Conservation (phyloP, 2,113 vertebrate genomes). For the Plotosus lineatus region DNA sequence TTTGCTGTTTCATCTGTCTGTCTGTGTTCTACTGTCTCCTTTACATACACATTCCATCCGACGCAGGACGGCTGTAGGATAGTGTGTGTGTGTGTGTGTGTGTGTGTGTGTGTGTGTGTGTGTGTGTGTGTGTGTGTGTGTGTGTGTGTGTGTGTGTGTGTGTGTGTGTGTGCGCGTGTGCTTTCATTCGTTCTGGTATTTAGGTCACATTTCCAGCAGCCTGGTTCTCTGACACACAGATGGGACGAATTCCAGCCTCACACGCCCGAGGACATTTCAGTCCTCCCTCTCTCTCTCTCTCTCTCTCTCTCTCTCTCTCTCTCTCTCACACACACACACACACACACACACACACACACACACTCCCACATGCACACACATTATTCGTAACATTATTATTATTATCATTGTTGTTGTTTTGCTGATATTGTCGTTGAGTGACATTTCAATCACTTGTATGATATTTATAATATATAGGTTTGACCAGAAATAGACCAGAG, state of each 20-base stretch:
- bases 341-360: background rate
- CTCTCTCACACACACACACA: background rate
- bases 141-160: slow-evolving; percentile 29
- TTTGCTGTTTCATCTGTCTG: slow-evolving; percentile 13
- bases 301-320: background rate
- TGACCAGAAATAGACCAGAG: background rate
- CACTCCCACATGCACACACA: background rate
- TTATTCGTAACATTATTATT: background rate
- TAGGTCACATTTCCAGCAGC: slow-evolving; percentile 54
- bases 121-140: slow-evolving; percentile 6
- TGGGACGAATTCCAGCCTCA: slow-evolving; percentile 26
- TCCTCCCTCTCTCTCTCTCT: slow-evolving; percentile 4
- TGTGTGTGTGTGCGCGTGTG: slow-evolving; percentile 34
- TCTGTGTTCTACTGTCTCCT: background rate
- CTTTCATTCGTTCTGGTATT: slow-evolving; percentile 50
- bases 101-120: slow-evolving; percentile 17
- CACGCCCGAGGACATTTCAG: slow-evolving; percentile 25
- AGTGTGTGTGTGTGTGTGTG: background rate
- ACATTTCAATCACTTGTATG: background rate
- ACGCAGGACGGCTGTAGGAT: slow-evolving; percentile 9
- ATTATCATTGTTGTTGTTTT: background rate
- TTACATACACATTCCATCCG: slow-evolving; percentile 25
- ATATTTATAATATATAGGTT: background rate
- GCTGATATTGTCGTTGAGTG: background rate
- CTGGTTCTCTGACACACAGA: slow-evolving; percentile 50